Base-by-base conservation (phyloP, 2,113 vertebrate species). In the Caranx ignobilis region DNA sequence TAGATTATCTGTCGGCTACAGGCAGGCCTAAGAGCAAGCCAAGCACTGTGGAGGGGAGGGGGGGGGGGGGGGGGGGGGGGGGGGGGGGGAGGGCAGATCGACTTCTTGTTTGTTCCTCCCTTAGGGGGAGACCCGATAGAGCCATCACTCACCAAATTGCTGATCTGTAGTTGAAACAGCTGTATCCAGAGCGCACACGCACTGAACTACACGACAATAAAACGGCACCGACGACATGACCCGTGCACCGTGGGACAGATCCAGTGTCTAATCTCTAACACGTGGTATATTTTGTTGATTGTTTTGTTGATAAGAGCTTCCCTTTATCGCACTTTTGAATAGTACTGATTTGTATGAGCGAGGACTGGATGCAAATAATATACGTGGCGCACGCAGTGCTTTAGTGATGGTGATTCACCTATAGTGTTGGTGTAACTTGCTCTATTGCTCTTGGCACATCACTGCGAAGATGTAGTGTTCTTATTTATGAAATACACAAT, bases 1-100 rank as follows among this genome's bases (percentile, higher is more conserved):
- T 94, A 87, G 94, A 95, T 95, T 95, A 95, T 94, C 89, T 94
- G 94, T 95, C 94, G 50, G 77, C 82, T 50, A 72, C 81, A 85
- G 89, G 83, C 87, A 60, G 81, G 75, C 59, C 89, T 82, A 82
- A 91, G 84, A 91, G 90, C 89, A 85, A 92, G 88, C 84, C 85
- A 91, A 89, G 90, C 88, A 88, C 61, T 75, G 85, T 81, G 77
- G 78, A 66, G 71, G 79, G 70, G 83, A 77, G 50, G 54, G 13
- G 72, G 19, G 70, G 83, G 79, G 50, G 54, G 13, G 72, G 19
- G 75, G 55, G 78, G 59, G 21, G 43, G 31, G 26, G 35, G 77
- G 55, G 78, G 55, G 21, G 48, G 31, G 26, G 35, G 79, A 80
- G 84, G 88, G 69, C 54, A 84, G 91, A 93, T 92, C 89, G 90